Conservation (phyloP, 2,113 vertebrate species). For the Budorcas taxicolor region DNA sequence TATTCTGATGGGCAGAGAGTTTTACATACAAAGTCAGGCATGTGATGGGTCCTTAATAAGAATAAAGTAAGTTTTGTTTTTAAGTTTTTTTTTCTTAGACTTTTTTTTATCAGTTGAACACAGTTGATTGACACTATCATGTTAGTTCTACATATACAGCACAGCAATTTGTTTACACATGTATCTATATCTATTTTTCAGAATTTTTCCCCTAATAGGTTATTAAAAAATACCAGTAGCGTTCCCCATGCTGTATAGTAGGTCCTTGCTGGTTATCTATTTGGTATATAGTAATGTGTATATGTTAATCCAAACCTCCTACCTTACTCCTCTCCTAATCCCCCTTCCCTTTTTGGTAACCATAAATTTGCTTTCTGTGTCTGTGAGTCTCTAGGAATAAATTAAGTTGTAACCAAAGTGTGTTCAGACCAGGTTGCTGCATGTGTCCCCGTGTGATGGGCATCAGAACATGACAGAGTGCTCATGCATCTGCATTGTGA, state of each 20-base stretch:
- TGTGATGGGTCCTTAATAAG: not conserved
- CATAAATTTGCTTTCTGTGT: not conserved
- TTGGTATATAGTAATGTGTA: not conserved
- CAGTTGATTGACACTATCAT: not conserved
- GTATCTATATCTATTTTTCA: not conserved
- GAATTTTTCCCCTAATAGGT: not conserved
- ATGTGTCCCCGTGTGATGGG: not conserved
- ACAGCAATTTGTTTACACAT: too few relatives aligned
- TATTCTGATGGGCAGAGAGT: not conserved
- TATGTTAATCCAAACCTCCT: not conserved
- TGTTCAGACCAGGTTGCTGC: not conserved
- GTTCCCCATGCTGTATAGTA: not conserved
- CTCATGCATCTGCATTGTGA: not conserved
- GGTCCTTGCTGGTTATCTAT: not conserved
- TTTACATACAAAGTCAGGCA: not conserved
- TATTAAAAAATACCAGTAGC: not conserved
- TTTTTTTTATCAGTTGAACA: not conserved
- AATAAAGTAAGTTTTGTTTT: not conserved
- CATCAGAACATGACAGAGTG: rapidly evolving
- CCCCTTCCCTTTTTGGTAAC: not conserved
- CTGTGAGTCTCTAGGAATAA: not conserved
- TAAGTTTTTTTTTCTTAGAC: not conserved
- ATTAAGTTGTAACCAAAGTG: not conserved
- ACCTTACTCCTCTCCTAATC: not conserved
- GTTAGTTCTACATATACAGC: not conserved